Evolutionary conservation across 2,888 invertebrate species (phyloP).

Genomic region (Lamellibrachia columna): DNA sequence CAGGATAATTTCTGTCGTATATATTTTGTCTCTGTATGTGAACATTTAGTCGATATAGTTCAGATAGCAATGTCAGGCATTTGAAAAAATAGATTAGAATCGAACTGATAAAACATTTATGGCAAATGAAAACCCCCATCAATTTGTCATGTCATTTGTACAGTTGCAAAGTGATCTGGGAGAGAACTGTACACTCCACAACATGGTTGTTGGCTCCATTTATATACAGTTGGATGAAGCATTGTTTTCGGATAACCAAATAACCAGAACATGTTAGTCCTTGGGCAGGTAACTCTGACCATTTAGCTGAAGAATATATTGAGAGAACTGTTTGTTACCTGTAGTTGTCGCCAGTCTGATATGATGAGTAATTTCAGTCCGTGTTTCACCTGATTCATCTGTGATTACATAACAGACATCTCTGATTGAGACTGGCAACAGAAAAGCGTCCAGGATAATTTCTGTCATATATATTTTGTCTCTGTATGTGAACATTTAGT

Average conservation of each 20-base stretch:
- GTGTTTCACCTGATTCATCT: conserved; percentile 27
- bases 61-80: no score
- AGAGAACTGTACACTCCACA: neutral
- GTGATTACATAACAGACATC: conserved; percentile 16
- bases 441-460: no score
- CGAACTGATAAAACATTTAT: no score
- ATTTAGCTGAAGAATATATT: neutral
- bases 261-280: neutral
- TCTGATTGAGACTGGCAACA: neutral
- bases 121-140: no score
- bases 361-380: conserved; percentile 23
- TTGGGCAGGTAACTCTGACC: neutral
- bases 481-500: no score
- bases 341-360: neutral
- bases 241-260: neutral
- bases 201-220: neutral
- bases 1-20: no score
- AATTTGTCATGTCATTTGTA: neutral
- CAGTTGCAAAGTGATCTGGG: neutral
- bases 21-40: no score
- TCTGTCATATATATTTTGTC: no score
- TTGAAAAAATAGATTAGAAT: no score
- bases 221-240: neutral
- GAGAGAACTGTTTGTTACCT: neutral
- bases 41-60: no score